These are phyloP conservation scores for Siniperca scherzeri DNA, from an alignment of 2,797 vertebrate species.

Conservation along the genomic window DNA sequence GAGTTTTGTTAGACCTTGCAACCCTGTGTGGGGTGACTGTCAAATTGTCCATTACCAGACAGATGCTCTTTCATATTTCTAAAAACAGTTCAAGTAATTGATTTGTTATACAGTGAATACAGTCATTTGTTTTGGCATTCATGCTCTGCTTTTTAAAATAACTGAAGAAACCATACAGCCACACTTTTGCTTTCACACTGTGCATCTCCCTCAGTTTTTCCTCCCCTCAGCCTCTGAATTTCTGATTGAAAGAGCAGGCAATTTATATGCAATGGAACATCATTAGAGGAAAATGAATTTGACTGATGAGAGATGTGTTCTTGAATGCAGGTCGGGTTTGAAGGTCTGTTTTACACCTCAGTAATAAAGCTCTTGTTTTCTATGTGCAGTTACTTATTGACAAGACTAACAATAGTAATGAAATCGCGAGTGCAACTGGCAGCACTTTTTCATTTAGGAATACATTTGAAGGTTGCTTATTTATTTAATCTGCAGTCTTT, in stretches of 20 bases:
- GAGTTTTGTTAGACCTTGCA: not conserved
- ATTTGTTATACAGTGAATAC: not conserved
- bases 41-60: not conserved
- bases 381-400: slow-evolving; percentile 61
- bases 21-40: not conserved
- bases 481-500: slow-evolving; percentile 60
- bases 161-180: not conserved
- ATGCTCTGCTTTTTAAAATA: not conserved
- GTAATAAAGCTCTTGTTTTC: slow-evolving; percentile 66
- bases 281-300: slow-evolving; percentile 73
- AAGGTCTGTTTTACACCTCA: slow-evolving; percentile 65
- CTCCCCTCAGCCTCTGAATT: slow-evolving; percentile 42
- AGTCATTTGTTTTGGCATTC: slow-evolving; percentile 7
- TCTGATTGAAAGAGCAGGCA: slow-evolving; percentile 51
- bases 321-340: slow-evolving; percentile 42
- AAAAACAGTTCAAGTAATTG: not conserved
- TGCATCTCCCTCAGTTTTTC: slow-evolving; percentile 10
- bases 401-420: slow-evolving; percentile 58
- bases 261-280: slow-evolving; percentile 68
- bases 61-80: not conserved
- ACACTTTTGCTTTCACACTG: not conserved
- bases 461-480: slow-evolving; percentile 58
- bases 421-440: slow-evolving; percentile 51
- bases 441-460: slow-evolving; percentile 59
- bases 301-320: slow-evolving; percentile 57